Evolutionary conservation across 2,797 vertebrate genomes (phyloP), one percentile per base, ranked within the genome.

Genomic region (Urosaurus nigricauda): DNA sequence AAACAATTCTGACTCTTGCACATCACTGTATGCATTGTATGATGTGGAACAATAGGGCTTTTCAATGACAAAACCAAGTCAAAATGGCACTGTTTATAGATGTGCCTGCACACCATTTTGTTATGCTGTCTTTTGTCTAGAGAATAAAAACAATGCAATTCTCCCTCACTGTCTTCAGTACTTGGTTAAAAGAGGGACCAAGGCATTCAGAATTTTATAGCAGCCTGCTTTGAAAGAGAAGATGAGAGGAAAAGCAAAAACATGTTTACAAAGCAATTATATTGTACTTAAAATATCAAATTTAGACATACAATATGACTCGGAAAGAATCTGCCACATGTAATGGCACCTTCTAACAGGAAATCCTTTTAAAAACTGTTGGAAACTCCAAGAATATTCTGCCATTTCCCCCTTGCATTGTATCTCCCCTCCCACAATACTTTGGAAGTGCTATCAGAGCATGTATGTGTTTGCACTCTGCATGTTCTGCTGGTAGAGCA

Each of bases 111-210:
- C 9, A 87, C 77, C 56, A 63, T 90, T 79, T 90, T 37, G 63
- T 88, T 90, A 56, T 77, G 79, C 19, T 85, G 89, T 92, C 86
- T 87, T 91, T 92, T 73, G 16, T 85, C 37, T 43, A 35, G 51
- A 21, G 14, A 32, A 83, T 37, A 63, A 43, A n/a, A 43, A 17
- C 1, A 17, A 12, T 14, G 4, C 5, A 17, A 5, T 24, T 73
- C n/a, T 58, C 12, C 47, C 47, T 73, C n/a, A 4, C 2, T 73
- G 29, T 14, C 63, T n/a, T 47, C 12, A 37, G 51, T n/a, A 47
- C n/a, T 56, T 58, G 21, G 5, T 84, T 74, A 56, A 84, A 35
- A 6, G 3, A 53, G 29, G 32, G 16, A 84, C n/a, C n/a, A 84
- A 56, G 51, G 13, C 19, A 35, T 5, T 71, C 47, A 73, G 32